Conservation (phyloP, 2,888 invertebrate species). For the Lamellibrachia columna region DNA sequence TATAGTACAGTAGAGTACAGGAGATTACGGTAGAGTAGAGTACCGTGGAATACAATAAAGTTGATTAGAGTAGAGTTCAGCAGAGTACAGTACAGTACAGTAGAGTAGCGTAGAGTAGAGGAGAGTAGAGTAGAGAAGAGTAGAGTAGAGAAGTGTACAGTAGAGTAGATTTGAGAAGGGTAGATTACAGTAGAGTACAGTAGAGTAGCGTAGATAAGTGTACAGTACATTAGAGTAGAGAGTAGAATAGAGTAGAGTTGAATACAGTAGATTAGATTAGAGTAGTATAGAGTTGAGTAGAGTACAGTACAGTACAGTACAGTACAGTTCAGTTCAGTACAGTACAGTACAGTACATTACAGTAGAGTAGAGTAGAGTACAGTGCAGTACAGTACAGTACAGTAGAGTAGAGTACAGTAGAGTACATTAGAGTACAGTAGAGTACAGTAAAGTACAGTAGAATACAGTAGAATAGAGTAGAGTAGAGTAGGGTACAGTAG, state of each 20-base stretch:
- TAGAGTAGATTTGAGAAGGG: not conserved
- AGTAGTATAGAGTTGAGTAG: conserved; percentile 25
- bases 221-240: too few species aligned
- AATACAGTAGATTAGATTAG: conserved; percentile 28
- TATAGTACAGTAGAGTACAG: conserved; percentile 25
- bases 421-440: conserved; percentile 32
- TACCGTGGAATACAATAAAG: not conserved
- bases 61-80: not conserved
- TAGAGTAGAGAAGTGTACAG: conserved; percentile 17
- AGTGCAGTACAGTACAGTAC: not conserved
- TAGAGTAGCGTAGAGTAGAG: conserved; percentile 23
- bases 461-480: not conserved
- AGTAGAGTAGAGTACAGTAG: conserved; percentile 32
- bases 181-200: not conserved
- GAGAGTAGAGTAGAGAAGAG: conserved; percentile 18
- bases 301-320: conserved; percentile 25
- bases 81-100: not conserved
- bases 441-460: not conserved
- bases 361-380: conserved; percentile 30
- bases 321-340: conserved; percentile 18
- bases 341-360: conserved; percentile 21
- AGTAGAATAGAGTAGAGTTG: not conserved
- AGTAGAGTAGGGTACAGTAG: not conserved
- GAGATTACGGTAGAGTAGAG: not conserved
- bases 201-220: conserved; percentile 20